Evolutionary conservation across 2,888 invertebrate genomes (phyloP).

Genomic region (Drosophila lutescens): DNA sequence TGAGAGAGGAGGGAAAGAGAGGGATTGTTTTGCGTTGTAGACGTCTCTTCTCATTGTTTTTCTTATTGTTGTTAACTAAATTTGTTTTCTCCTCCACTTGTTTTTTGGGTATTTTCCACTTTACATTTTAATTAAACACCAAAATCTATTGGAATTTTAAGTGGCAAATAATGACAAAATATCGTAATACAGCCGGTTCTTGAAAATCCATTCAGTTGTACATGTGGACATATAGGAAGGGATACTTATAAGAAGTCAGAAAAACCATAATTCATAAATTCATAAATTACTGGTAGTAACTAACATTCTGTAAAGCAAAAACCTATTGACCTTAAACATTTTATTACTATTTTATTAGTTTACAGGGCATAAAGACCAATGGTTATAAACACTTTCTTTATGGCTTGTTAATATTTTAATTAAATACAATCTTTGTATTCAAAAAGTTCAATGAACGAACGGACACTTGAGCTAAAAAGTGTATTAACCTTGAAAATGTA

Average conservation of each 20-base stretch:
- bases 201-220: not conserved
- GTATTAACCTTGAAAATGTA: no score
- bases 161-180: not conserved
- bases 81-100: slow-evolving; percentile 12
- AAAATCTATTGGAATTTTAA: not conserved
- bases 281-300: not conserved
- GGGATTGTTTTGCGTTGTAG: slow-evolving; percentile 39
- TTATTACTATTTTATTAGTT: not conserved
- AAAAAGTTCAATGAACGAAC: no score
- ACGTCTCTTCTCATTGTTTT: slow-evolving; percentile 12
- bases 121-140: not conserved
- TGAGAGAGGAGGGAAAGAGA: not conserved
- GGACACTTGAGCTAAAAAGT: no score
- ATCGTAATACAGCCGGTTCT: not conserved
- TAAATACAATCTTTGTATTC: no score
- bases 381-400: not conserved
- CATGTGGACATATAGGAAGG: not conserved
- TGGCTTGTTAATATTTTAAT: not conserved
- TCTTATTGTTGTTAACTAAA: slow-evolving; percentile 21
- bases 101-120: slow-evolving; percentile 39
- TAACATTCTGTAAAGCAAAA: not conserved
- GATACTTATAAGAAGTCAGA: not conserved
- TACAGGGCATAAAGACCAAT: not conserved
- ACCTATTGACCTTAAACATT: not conserved
- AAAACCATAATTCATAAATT: no score